A percentile compares a stretch with the other conserved stretches of the same genome.
Conservation (phyloP, 2,888 invertebrate genomes). For the Tubulanus polymorphus region DNA sequence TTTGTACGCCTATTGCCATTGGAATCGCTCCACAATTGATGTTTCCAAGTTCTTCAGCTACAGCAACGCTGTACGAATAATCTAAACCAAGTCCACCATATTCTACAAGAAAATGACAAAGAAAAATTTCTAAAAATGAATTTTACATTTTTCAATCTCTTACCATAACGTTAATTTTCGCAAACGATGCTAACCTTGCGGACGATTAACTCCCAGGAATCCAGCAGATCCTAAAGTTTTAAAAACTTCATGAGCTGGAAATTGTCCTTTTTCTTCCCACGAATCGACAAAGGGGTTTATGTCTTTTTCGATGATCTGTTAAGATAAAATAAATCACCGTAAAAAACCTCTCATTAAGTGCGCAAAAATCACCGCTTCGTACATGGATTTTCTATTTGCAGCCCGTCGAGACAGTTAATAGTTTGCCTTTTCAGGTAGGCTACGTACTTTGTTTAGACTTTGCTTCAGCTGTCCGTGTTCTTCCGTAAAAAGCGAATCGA, state of each 20-base stretch:
- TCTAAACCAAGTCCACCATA: constrained; percentile 60
- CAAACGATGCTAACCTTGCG: constrained; percentile 54
- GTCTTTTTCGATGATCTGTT: constrained; percentile 56
- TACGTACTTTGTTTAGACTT: constrained; percentile 33
- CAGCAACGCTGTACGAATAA: constrained; percentile 57
- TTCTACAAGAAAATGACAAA: constrained; percentile 43
- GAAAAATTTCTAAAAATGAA: no score
- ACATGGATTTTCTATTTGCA: no score
- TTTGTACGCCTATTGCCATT: constrained; percentile 59
- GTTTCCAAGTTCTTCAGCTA: constrained; percentile 57
- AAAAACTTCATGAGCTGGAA: constrained; percentile 58
- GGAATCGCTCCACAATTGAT: constrained; percentile 58
- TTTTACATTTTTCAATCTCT: no score
- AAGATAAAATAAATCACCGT: constrained; percentile 9
- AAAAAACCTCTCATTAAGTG: not conserved
- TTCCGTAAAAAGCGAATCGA: constrained; percentile 23
- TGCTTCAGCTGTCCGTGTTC: constrained; percentile 32
- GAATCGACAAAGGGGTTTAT: constrained; percentile 59
- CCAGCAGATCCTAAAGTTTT: constrained; percentile 58
- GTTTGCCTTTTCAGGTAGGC: not conserved
- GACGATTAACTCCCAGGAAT: constrained; percentile 58
- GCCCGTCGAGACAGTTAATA: no score
- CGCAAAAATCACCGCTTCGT: not conserved
- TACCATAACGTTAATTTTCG: no score
- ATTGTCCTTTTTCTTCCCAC: constrained; percentile 57